Evolutionary conservation across 2,797 vertebrate species (phyloP).

Genomic region (Anas acuta): DNA sequence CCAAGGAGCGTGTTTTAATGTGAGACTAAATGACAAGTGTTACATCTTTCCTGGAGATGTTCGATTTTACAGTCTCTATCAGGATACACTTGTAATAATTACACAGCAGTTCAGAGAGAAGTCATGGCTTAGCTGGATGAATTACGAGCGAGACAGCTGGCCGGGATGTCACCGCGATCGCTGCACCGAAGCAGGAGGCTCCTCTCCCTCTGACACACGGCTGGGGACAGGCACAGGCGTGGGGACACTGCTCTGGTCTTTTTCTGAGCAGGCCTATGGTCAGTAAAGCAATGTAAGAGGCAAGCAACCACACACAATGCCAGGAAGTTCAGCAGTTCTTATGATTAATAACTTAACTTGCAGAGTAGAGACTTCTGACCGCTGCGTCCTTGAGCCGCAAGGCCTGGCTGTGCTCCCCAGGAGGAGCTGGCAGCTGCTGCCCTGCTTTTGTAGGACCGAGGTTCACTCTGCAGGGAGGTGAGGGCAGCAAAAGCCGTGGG

Average conservation of each 20-base stretch:
- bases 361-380: neutral
- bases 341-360: too few species aligned
- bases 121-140: neutral
- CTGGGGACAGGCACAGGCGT: fast-evolving
- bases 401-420: neutral
- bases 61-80: slow-evolving; percentile 12
- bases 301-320: fast-evolving
- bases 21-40: neutral
- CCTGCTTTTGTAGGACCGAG: too few species aligned
- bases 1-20: neutral
- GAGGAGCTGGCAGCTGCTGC: neutral
- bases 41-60: slow-evolving; percentile 2
- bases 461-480: neutral
- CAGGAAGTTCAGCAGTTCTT: fast-evolving
- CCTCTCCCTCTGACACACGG: fast-evolving
- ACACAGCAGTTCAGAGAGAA: neutral
- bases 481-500: neutral
- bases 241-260: neutral
- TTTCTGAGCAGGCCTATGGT: neutral
- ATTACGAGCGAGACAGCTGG: fast-evolving
- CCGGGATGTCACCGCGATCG: fast-evolving
- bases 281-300: fast-evolving
- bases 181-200: fast-evolving
- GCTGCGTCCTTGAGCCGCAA: too few species aligned
- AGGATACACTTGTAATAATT: neutral